Evolutionary conservation across 2,888 invertebrate genomes (phyloP), one percentile per base, ranked within the genome.

Genomic region (Gymnosoma rotundatum): DNA sequence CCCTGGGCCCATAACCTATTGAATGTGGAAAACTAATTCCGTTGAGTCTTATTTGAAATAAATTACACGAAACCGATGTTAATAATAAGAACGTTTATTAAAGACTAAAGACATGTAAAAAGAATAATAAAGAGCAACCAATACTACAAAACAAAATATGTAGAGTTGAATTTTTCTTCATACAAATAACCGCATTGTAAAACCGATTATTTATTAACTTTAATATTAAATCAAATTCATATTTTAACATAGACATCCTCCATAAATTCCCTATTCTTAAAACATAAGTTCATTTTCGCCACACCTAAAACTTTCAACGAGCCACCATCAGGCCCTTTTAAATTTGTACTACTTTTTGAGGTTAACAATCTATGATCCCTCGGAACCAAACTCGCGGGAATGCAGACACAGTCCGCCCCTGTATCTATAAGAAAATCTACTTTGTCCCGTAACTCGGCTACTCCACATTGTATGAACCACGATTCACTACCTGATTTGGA

Each of bases 1-100:
- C 14, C 42, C 61, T 61, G 42, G 61, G 61, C 61, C 61, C 61
- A 61, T 42, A 61, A 61, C 61, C 42, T 61, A 16, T 42, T 42
- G 42, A 42, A 42, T 42, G 36, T 36, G 36, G 36, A 36, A 36
- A 36, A 36, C 36, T 36, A 36, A 36, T 61, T n/a, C 16, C 45
- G 45, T 16, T 16, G 45, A 16, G 16, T 48, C 16, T 48, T n/a
- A 48, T 48, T 5, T 3, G 12, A 48, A 16, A 48, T 45, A 45
- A 45, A 45, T 12, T 12, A 12, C 45, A 16, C 16, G 16, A 45
- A 45, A 45, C 14, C 45, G 45, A 45, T 45, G 45, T 45, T 45
- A 45, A 16, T 12, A 14, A 45, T 16, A 45, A 45, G 45, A 45
- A 5, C 45, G 45, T 48, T 48, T 48, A 48, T 48, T 48, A 48